phyloP scores from a whole-genome alignment of 2,113 vertebrate genomes.

The Alces alces region DNA sequence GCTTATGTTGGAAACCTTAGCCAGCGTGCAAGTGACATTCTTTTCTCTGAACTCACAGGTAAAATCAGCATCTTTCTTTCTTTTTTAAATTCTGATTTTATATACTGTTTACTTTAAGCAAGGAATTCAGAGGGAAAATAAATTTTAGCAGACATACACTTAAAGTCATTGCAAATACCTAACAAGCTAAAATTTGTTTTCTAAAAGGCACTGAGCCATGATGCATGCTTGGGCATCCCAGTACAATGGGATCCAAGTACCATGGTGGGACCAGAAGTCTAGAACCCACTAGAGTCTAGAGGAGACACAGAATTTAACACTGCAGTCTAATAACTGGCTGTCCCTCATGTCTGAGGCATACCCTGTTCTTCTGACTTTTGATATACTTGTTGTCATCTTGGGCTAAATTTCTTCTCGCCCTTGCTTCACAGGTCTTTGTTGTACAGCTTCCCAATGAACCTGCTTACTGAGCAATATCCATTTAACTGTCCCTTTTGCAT shows the following conservation, averaged over 20 bases:
- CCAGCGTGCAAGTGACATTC: not conserved
- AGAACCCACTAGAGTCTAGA: not conserved
- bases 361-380: not conserved
- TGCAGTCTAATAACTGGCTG: not conserved
- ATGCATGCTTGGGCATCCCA: not conserved
- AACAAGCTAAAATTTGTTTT: not conserved
- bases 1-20: not conserved
- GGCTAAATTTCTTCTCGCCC: not conserved
- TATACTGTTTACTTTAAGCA: not conserved
- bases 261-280: not conserved
- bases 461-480: not conserved
- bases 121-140: not conserved
- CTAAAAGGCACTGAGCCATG: not conserved
- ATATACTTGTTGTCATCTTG: not conserved
- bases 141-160: not conserved
- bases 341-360: not conserved
- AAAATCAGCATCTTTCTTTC: not conserved
- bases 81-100: not conserved
- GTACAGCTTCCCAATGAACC: not conserved
- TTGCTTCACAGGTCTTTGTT: not conserved
- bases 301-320: not conserved
- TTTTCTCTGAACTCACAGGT: not conserved
- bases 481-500: not conserved
- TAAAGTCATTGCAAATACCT: not conserved
- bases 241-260: not conserved